Evolutionary conservation across 2,113 vertebrate genomes (phyloP), one percentile per base, ranked within the genome.

Genomic region (Labeo catla): DNA sequence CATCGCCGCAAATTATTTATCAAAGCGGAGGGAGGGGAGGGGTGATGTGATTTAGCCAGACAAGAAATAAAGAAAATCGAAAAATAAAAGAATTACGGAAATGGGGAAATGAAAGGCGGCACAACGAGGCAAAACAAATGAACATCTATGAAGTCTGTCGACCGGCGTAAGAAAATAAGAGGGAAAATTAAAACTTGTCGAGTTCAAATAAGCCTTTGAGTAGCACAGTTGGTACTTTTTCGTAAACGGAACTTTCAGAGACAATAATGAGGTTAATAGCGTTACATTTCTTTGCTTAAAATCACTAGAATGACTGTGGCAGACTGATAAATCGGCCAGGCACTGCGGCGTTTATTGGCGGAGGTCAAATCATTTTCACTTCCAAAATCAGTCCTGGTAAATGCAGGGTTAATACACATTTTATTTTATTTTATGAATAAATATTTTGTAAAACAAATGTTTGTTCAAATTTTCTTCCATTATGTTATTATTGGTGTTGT

Each of bases 71-170:
- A 88, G 88, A 34, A 89, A 90, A 91, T 87, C 66, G 86, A 66
- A 91, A 90, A 89, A 91, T 95, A 95, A 96, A 95, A 93, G 95
- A 95, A 95, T 95, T 95, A 96, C 92, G 94, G 94, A 94, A 94
- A 95, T 96, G 93, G 94, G 91, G 93, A 94, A 94, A 93, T 90
- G 93, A 95, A 94, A 92, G 91, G 91, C 91, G 94, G 92, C 84
- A 91, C 93, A 54, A 77, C 39, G 66, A 72, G 66, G 59, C 49
- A 74, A 86, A 88, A 84, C 77, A 88, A 81, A 89, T 84, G 79
- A 87, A 87, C 57, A 61, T 61, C 57, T 9, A n/a, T n/a, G 68
- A 21, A 72, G 68, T 21, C 36, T 21, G 16, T 72, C 16, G 68
- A 72, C 68, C n/a, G 52, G 84, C 84, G 19, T 54, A 43, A 7